Base-by-base conservation (phyloP, 2,888 invertebrate genomes). In the Odontomyia ornata region DNA sequence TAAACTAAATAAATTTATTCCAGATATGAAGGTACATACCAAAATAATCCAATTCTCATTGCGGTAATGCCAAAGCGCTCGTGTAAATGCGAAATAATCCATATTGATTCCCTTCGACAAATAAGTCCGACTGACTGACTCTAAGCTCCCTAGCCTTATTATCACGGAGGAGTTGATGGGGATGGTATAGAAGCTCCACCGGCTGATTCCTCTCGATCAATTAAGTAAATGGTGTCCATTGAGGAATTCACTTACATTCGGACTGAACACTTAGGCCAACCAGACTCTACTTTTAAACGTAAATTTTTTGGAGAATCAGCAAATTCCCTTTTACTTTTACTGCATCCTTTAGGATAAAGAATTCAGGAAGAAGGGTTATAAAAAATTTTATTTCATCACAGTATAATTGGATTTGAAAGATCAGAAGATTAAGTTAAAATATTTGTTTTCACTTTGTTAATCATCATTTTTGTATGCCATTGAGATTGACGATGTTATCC, bases 31-130 rank as follows among this genome's bases (percentile, higher is more conserved):
- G 4, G 52, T 47, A 73, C 73, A 27, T 73, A 73, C 73, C 73
- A 57, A 30, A 73, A 43, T 73, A 73, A 73, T 73, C 73, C 73
- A 57, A 73, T 73, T 73, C 57, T 57, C 57, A 57, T 57, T 73
- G n/a, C 23, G 36, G 27, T 57, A 60, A 36, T 73, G 73, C 57
- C 43, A 73, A 57, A 60, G 43, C 57, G 57, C 73, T 28, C 60
- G 73, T 57, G 57, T 25, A 36, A 73, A 57, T 57, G 25, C 73
- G 28, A 73, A 73, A 60, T 73, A 73, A 73, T 73, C 73, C 73
- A 73, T 73, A 69, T 73, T 28, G 73, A 73, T 73, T 73, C 23
- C 27, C 18, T 65, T 27, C 18, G 36, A 27, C 27, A 36, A 65
- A 36, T 65, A 36, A 18, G 65, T 21, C 36, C 36, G 65, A 27